Base-by-base conservation (phyloP, 2,797 vertebrate genomes). In the Rhabdomys pumilio region DNA sequence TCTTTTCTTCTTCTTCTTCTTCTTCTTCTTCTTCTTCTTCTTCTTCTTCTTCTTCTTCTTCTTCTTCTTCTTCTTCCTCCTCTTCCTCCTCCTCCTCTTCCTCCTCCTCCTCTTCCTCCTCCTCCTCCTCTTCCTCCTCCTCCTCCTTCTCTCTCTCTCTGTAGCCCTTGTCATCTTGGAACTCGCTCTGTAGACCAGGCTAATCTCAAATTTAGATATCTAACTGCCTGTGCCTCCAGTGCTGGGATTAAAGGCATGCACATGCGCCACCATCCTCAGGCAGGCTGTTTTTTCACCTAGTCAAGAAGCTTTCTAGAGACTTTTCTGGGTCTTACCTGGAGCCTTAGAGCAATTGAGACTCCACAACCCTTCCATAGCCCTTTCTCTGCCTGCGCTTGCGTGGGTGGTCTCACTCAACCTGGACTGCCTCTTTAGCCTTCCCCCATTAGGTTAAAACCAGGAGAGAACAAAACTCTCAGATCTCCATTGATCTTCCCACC, bases 21-120 rank as follows among this genome's bases (percentile, higher is more conserved):
- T 20, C 57, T 59, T 20, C 6, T 19, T 29, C 26, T 26, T 24
- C 3, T 4, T 63, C 22, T 59, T 6, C 44, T 7, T 59, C 57
- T 22, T 22, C 26, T 19, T 19, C 55, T 57, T 57, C 3, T 57
- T 19, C 50, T 10, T 53, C 50, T 12, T 9, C 50, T 10, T 11
- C 50, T 53, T 3, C 15, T 5, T 17, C 14, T 5, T 15, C 20
- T 17, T 19, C 17, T 57, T 1, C 17, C 5, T 57, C 55, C 2
- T 38, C 38, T 2, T 38, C 38, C 38, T 38, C 17, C 1, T 57
- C 17, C 17, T 3, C 17, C 57, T 7, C 20, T 2, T 6, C 19
- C 1, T 6, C 5, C 19, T 6, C 20, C 8, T 8, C 6, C 29
- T 26, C 26, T 1, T 29, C 10, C 26, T 24, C 9, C 59, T 24